Conservation (phyloP, 2,888 invertebrate genomes). For the Melieria crassipennis region DNA sequence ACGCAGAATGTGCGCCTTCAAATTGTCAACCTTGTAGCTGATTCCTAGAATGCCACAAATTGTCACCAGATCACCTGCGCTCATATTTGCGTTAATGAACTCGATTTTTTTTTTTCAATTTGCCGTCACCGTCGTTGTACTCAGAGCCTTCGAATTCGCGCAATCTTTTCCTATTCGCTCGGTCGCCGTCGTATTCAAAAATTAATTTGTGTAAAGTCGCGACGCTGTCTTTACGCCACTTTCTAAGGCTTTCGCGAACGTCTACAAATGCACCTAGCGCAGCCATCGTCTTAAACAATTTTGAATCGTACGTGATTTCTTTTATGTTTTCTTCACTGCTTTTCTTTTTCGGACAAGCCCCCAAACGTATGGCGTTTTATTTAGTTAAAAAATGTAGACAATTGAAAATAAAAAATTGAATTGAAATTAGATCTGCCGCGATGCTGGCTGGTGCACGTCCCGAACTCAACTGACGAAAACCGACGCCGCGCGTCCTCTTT, state of each 20-base stretch:
- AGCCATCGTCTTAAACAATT: too few species aligned
- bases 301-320: too few species aligned
- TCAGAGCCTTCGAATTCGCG: background rate
- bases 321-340: too few species aligned
- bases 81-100: constrained; percentile 24
- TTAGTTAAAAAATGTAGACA: too few species aligned
- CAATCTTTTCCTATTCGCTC: constrained; percentile 31
- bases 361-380: too few species aligned
- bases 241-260: constrained; percentile 12
- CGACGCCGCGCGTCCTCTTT: too few species aligned
- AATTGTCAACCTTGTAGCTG: constrained; percentile 16
- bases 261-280: too few species aligned
- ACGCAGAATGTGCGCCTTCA: constrained; percentile 3
- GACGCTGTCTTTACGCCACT: constrained; percentile 19
- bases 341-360: too few species aligned
- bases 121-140: background rate
- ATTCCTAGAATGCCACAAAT: constrained; percentile 27
- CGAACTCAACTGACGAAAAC: too few species aligned
- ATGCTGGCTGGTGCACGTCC: too few species aligned
- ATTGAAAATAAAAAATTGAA: too few species aligned
- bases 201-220: constrained; percentile 28
- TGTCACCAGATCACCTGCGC: constrained; percentile 21
- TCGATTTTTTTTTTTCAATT: constrained; percentile 24
- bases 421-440: too few species aligned
- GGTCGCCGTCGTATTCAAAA: constrained; percentile 34